These are phyloP conservation scores for Steinernema carpocapsae DNA, from an alignment of 2,888 invertebrate species.

Conservation along the genomic window DNA sequence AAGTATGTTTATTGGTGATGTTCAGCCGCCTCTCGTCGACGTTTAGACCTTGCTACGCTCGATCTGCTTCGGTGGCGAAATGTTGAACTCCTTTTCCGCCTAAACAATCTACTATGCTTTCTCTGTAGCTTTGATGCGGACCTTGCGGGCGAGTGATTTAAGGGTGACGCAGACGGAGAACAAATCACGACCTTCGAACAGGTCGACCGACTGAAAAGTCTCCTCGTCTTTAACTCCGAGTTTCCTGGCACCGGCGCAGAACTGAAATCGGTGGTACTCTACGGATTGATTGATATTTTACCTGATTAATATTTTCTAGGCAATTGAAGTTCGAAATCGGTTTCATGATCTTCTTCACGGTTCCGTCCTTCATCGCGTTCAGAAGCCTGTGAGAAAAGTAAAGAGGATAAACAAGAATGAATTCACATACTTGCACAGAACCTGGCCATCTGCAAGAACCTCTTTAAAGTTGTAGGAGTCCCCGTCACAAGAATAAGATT, in stretches of 20 bases:
- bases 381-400: constrained; percentile 75
- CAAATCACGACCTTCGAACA: constrained; percentile 93
- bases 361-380: constrained; percentile 82
- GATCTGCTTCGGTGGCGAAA: constrained; percentile 59
- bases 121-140: constrained; percentile 27
- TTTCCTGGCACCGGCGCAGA: constrained; percentile 78
- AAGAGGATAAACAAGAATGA: background rate
- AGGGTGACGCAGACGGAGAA: constrained; percentile 78
- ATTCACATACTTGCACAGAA: constrained; percentile 82
- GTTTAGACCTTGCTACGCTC: constrained; percentile 58
- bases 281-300: too few relatives aligned
- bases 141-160: constrained; percentile 53
- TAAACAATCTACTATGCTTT: constrained; percentile 38
- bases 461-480: constrained; percentile 90
- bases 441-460: constrained; percentile 84
- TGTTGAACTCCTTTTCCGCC: constrained; percentile 56
- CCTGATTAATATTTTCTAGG: constrained; percentile 97
- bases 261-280: constrained; percentile 94
- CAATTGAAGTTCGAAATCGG: constrained; percentile 91
- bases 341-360: constrained; percentile 87
- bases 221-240: constrained; percentile 85
- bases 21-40: background rate
- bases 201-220: constrained; percentile 94
- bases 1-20: too few relatives aligned
- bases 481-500: constrained; percentile 79